phyloP scores from a whole-genome alignment of 2,888 invertebrate genomes.

The Monoplex corrugatus region DNA sequence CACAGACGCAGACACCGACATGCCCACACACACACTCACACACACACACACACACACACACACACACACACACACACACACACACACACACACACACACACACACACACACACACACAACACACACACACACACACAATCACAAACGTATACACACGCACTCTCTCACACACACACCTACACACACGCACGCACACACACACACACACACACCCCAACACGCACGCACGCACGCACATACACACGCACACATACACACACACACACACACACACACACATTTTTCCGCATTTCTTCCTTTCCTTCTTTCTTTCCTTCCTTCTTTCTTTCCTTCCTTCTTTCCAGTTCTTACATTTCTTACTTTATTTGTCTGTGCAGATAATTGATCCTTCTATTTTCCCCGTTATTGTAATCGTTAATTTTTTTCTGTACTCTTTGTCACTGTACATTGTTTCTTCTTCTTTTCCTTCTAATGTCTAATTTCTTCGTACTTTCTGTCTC shows the following conservation, averaged over 20 bases:
- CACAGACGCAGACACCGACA: no score
- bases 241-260: neutral
- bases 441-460: neutral
- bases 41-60: no score
- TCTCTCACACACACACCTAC: constrained; percentile 9
- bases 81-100: no score
- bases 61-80: no score
- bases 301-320: no score
- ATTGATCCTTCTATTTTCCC: no score
- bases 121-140: neutral
- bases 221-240: neutral
- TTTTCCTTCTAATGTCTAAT: neutral
- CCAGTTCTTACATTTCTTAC: neutral
- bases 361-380: neutral
- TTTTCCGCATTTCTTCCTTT: no score
- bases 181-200: neutral
- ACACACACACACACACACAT: neutral
- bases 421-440: neutral
- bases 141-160: neutral
- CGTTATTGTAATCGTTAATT: neutral
- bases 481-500: no score
- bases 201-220: neutral
- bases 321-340: no score
- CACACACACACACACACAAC: neutral
- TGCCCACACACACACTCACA: no score